A percentile compares a stretch with the other conserved stretches of the same genome.
Conservation (phyloP, 2,797 vertebrate species). For the Lepidocolaptes lacrymiger region DNA sequence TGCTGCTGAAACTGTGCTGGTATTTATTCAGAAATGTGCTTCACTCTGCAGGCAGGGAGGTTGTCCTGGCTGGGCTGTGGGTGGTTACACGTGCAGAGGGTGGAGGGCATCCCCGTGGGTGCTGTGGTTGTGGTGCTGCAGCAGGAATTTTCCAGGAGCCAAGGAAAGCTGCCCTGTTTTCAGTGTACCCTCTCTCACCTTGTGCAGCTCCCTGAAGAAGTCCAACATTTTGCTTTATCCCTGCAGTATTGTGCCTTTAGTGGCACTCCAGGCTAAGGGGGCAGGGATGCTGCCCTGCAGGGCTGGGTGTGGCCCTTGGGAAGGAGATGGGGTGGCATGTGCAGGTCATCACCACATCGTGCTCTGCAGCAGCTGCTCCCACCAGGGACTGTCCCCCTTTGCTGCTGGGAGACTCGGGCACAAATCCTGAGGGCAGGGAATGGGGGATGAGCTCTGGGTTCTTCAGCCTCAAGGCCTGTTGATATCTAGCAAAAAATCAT, state of each 20-base stretch:
- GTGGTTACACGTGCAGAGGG: not conserved
- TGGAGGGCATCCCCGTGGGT: not conserved
- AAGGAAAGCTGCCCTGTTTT: not conserved
- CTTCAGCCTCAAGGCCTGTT: not conserved
- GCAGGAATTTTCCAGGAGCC: not conserved
- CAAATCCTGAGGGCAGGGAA: fast-evolving
- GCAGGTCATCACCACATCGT: fast-evolving
- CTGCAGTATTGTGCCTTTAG: not conserved
- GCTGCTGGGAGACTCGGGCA: fast-evolving
- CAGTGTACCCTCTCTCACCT: not conserved
- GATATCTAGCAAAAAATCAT: not conserved
- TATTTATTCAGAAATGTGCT: not conserved
- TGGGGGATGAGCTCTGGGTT: not conserved
- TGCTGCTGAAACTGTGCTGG: not conserved
- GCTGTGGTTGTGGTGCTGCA: not conserved
- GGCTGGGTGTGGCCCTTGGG: fast-evolving
- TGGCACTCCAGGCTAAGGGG: not conserved
- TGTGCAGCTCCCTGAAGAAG: not conserved
- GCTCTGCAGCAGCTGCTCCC: not conserved
- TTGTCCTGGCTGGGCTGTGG: not conserved
- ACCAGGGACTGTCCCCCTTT: fast-evolving
- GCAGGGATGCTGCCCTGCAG: not conserved
- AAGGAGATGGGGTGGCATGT: too few relatives aligned
- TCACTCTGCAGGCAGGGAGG: not conserved
- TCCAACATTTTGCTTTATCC: not conserved